Evolutionary conservation across 2,797 vertebrate species (phyloP).

Genomic region (Peromyscus attwateri): DNA sequence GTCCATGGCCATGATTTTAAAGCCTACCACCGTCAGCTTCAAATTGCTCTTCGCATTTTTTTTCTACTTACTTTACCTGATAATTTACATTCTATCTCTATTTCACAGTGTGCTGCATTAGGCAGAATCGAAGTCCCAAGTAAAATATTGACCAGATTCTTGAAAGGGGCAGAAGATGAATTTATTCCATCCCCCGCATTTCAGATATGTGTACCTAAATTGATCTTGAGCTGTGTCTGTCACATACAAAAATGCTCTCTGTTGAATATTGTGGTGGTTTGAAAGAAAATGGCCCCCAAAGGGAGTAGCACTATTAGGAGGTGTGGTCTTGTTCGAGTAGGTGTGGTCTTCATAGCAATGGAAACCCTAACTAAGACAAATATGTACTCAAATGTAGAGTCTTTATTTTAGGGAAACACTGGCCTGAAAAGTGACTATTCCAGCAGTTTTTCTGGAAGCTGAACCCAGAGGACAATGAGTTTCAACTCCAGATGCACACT

Average conservation of each 20-base stretch:
- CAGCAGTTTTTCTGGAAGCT: background rate
- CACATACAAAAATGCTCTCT: conserved; percentile 35
- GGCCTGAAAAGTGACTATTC: conserved; percentile 2
- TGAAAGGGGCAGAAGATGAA: conserved; percentile 23
- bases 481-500: background rate
- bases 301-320: background rate
- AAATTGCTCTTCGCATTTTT: conserved; percentile 8
- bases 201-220: conserved; percentile 32
- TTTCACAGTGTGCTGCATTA: conserved; percentile 34
- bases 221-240: background rate
- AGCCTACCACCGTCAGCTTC: conserved; percentile 55
- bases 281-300: background rate
- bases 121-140: conserved; percentile 27
- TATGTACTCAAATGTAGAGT: background rate
- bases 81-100: conserved; percentile 60
- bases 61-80: conserved; percentile 50
- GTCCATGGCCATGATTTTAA: conserved; percentile 53
- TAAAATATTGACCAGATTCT: background rate
- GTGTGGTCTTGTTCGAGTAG: background rate
- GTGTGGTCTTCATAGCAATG: background rate
- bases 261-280: background rate
- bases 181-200: conserved; percentile 23
- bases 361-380: background rate
- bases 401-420: conserved; percentile 20
- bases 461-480: background rate